phyloP scores from a whole-genome alignment of 2,888 invertebrate genomes.

The Cordilura impudica region DNA sequence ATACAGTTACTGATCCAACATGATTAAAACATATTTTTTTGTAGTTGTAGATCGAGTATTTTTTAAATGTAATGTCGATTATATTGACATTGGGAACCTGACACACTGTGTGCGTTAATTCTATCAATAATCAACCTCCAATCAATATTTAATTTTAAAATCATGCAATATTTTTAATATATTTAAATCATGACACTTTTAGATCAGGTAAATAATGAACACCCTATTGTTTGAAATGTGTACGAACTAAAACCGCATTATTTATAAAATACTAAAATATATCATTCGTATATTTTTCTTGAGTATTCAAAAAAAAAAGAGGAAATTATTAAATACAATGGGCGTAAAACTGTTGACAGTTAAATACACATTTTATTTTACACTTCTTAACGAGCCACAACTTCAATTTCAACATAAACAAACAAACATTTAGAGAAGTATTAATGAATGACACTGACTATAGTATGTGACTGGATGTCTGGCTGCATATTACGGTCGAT shows the following conservation, averaged over 20 bases:
- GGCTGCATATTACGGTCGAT: constrained; percentile 51
- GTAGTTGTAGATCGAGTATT: no score
- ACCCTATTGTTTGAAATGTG: neutral
- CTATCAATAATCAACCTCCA: no score
- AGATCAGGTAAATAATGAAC: no score
- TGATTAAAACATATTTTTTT: no score
- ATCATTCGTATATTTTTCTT: constrained; percentile 43
- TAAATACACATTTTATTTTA: constrained; percentile 62
- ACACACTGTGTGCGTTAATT: no score
- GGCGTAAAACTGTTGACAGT: constrained; percentile 67
- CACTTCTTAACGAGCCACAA: constrained; percentile 63
- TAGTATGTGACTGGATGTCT: neutral
- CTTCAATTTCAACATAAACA: constrained; percentile 58
- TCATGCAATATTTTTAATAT: no score
- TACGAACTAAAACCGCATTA: neutral
- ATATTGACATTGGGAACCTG: no score
- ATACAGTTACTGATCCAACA: no score
- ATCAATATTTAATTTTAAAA: no score
- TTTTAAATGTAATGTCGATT: no score
- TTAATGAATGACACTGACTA: constrained; percentile 42
- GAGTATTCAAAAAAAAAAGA: constrained; percentile 59
- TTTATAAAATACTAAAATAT: constrained; percentile 21
- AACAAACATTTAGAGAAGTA: constrained; percentile 61
- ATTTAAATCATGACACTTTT: no score
- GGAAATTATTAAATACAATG: constrained; percentile 64